A percentile compares a stretch with the other conserved stretches of the same genome.
These are phyloP conservation scores for Mesocricetus auratus DNA, from an alignment of 2,113 vertebrate species.

Conservation along the genomic window DNA sequence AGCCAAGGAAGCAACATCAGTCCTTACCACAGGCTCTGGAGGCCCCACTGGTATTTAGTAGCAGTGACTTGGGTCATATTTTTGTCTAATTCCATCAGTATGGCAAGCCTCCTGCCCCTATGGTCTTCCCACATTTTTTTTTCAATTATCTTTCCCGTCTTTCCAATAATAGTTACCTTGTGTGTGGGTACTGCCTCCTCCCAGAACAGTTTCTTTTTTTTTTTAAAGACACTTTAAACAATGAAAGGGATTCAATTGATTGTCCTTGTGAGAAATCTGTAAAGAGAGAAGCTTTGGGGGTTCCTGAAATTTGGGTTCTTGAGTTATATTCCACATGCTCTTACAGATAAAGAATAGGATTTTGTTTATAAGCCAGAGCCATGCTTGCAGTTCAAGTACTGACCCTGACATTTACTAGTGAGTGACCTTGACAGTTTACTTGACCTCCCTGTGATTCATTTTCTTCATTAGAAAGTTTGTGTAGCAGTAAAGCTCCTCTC, in stretches of 20 bases:
- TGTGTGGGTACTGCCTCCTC: conserved; percentile 4
- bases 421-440: conserved; percentile 27
- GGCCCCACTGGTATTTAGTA: conserved; percentile 65
- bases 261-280: conserved; percentile 1
- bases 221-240: neutral
- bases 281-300: neutral
- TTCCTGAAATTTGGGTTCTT: conserved; percentile 29
- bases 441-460: conserved; percentile 10
- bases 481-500: neutral
- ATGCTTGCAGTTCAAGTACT: conserved; percentile 12
- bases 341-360: neutral
- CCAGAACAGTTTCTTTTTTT: neutral
- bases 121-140: conserved; percentile 40
- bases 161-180: conserved; percentile 50
- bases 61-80: conserved; percentile 67
- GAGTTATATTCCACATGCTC: neutral
- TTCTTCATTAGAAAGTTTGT: conserved; percentile 53
- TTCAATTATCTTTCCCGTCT: neutral
- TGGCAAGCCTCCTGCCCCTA: conserved; percentile 25
- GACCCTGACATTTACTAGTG: neutral
- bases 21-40: conserved; percentile 61
- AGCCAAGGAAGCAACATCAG: conserved; percentile 60
- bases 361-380: neutral
- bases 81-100: conserved; percentile 62
- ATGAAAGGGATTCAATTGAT: neutral